Base-by-base conservation (phyloP, 2,888 invertebrate genomes). In the Nematopogon swammerdamellus region DNA sequence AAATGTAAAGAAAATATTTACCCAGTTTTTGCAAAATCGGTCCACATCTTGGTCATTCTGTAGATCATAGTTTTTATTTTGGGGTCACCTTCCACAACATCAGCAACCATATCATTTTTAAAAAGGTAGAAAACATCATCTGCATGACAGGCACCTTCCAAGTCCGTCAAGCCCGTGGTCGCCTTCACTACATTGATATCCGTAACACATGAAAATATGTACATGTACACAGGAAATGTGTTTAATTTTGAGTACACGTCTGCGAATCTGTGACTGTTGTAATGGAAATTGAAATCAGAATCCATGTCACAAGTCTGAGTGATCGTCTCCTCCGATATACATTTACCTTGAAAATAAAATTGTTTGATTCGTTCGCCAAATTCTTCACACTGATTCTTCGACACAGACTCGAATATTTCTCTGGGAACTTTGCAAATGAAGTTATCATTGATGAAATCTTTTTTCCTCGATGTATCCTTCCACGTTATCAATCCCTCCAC, bases 1-100 rank as follows among this genome's bases (percentile, higher is more conserved):
- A 18, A 17, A 16, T 43, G 42, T 30, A 44, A 46, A 48, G 46
- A 30, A 19, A 46, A 25, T 47, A 58, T 59, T 60, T 56, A 76
- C 77, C 65, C 63, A 49, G 64, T 63, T 60, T 69, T 76, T 17
- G 74, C 74, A 53, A 77, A 77, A 53, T 75, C 69, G 0, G 73
- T 63, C 73, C 75, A 73, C 47, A 77, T 45, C 54, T 64, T 71
- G 0, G 70, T 70, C 42, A 74, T 52, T 25, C 61, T 57, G 43
- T 60, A 56, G 1, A 62, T 59, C 56, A 67, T 61, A 42, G 60
- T 60, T 48, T 64, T 65, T 8, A 59, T 51, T 1, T 60, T 53
- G 4, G 63, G 59, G 6, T 62, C 57, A 2, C 63, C 54, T 47
- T 58, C 55, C 25, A 68, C 68, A 17, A 57, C 55, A 46, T 67